Evolutionary conservation across 2,888 invertebrate genomes (phyloP).

Genomic region (Chouioia cunea): DNA sequence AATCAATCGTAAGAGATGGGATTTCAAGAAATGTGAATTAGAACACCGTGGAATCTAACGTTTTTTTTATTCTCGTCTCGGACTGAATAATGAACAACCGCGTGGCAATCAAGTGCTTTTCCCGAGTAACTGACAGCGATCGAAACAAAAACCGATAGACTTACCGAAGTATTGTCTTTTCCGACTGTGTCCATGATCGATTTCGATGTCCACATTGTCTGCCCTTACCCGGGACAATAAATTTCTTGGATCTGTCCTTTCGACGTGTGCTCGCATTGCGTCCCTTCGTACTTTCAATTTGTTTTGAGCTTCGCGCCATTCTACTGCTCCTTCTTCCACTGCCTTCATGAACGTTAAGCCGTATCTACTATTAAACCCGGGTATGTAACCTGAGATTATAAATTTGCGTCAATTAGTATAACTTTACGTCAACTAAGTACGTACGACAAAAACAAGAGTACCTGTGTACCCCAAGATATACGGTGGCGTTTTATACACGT

Average conservation of each 20-base stretch:
- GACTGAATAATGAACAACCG: too few species aligned
- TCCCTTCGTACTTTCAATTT: slow-evolving; percentile 59
- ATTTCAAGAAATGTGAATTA: too few species aligned
- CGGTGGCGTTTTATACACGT: slow-evolving; percentile 59
- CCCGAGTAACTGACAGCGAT: too few species aligned
- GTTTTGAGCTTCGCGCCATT: slow-evolving; percentile 69
- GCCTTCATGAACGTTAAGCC: slow-evolving; percentile 69
- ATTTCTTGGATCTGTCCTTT: slow-evolving; percentile 58
- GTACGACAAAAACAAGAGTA: too few species aligned
- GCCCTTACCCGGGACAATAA: slow-evolving; percentile 58
- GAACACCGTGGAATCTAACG: too few species aligned
- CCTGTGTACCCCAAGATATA: slow-evolving; percentile 81
- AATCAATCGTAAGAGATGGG: too few species aligned
- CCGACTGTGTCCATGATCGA: slow-evolving; percentile 57
- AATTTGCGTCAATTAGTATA: too few species aligned
- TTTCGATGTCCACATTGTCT: slow-evolving; percentile 58
- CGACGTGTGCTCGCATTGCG: slow-evolving; percentile 58
- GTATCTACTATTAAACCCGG: slow-evolving; percentile 77
- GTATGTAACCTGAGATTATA: slow-evolving; percentile 72
- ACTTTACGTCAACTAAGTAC: too few species aligned
- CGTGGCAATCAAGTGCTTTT: too few species aligned
- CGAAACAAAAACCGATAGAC: not conserved
- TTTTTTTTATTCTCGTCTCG: too few species aligned
- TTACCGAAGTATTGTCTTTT: slow-evolving; percentile 59
- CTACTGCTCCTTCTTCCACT: slow-evolving; percentile 71